Evolutionary conservation across 1,140 invertebrate species (phyloP).

Genomic region (Babylonia areolata): DNA sequence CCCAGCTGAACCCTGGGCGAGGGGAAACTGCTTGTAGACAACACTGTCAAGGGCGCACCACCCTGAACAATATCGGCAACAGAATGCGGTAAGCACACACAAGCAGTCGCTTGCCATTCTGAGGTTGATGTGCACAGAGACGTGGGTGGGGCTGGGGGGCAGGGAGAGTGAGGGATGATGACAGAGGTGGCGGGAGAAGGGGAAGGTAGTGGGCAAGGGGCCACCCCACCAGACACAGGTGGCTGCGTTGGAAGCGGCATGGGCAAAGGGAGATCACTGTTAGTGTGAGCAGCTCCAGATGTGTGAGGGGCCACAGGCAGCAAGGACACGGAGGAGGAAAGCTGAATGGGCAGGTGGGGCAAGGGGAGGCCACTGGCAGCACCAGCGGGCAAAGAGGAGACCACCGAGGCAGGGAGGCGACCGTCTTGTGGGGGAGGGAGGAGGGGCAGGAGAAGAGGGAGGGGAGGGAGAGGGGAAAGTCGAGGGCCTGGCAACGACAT

Average conservation of each 20-base stretch:
- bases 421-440: constrained; percentile 6
- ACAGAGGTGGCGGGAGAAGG: no score
- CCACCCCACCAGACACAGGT: no score
- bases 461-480: constrained; percentile 19
- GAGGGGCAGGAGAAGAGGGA: constrained; percentile 14
- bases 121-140: no score
- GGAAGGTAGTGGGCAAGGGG: no score
- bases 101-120: no score
- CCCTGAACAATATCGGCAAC: constrained; percentile 6
- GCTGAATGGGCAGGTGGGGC: constrained; percentile 5
- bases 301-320: no score
- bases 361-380: constrained; percentile 19
- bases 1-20: neutral
- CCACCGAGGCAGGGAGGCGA: neutral
- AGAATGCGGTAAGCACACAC: neutral
- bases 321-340: neutral
- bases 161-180: neutral
- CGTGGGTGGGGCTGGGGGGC: no score
- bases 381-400: neutral
- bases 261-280: no score
- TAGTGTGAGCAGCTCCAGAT: no score
- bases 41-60: no score
- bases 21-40: neutral
- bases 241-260: no score
- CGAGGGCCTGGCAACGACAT: neutral